Conservation (phyloP, 2,797 vertebrate genomes). For the Gorsachius magnificus region DNA sequence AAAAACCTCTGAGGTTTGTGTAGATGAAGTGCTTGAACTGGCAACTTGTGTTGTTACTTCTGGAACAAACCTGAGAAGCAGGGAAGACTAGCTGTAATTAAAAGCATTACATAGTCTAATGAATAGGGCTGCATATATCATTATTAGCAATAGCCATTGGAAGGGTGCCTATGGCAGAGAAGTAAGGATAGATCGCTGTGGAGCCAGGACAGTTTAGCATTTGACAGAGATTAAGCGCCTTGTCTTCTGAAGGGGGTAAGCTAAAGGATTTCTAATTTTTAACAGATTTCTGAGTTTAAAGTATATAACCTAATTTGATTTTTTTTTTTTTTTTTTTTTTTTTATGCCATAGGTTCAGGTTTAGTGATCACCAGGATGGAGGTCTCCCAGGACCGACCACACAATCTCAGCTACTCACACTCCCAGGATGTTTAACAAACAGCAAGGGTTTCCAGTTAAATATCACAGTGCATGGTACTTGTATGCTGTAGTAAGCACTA, state of each 20-base stretch:
- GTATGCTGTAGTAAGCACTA: neutral
- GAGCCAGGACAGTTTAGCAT: neutral
- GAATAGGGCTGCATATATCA: neutral
- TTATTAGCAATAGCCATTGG: neutral
- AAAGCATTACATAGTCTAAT: neutral
- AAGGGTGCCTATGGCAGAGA: neutral
- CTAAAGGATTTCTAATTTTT: neutral
- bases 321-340: neutral
- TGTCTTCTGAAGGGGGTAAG: neutral
- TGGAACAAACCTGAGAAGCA: slow-evolving; percentile 1
- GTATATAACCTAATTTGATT: neutral
- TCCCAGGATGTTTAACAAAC: neutral
- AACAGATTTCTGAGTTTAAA: neutral
- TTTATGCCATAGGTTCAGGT: neutral
- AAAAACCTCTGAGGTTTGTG: neutral
- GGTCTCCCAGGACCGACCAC: neutral
- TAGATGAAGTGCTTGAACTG: slow-evolving; percentile 53
- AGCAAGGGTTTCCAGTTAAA: neutral
- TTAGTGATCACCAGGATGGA: neutral
- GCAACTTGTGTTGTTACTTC: slow-evolving; percentile 5
- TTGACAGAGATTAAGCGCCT: neutral
- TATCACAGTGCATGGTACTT: neutral
- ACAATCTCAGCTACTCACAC: neutral
- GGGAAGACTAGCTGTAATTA: neutral
- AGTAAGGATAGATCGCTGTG: neutral